phyloP scores from a whole-genome alignment of 2,797 vertebrate species.

The Centroberyx gerrardi region DNA sequence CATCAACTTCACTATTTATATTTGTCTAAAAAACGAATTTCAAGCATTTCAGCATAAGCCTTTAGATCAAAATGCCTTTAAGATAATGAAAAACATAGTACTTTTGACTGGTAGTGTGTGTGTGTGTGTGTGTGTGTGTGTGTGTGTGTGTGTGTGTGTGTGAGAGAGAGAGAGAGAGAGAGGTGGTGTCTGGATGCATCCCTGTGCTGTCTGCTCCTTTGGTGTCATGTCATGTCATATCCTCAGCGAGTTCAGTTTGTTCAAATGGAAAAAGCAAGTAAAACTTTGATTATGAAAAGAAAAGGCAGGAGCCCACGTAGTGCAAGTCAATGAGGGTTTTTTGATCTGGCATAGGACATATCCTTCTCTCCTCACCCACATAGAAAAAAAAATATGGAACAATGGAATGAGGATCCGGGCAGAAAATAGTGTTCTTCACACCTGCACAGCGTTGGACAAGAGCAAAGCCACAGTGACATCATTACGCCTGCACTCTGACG shows the following conservation, averaged over 20 bases:
- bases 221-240: not conserved
- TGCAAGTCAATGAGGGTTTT: not conserved
- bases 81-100: too few species aligned
- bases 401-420: slow-evolving; percentile 9
- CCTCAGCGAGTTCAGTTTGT: not conserved
- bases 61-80: too few species aligned
- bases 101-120: too few species aligned
- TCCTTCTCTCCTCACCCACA: not conserved
- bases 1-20: too few species aligned
- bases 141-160: not conserved
- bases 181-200: not conserved
- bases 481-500: slow-evolving; percentile 48
- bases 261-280: not conserved
- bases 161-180: not conserved
- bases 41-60: too few species aligned
- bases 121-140: too few species aligned
- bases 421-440: slow-evolving; percentile 36
- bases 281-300: slow-evolving; percentile 16
- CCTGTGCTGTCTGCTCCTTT: not conserved
- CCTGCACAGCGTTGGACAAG: slow-evolving; percentile 32
- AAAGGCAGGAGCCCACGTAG: not conserved
- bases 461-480: slow-evolving; percentile 53
- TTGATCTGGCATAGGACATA: not conserved
- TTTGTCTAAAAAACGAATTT: too few species aligned
- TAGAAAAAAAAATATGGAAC: not conserved